Conservation (phyloP, 2,797 vertebrate species). For the Oreonectes daqikongensis region DNA sequence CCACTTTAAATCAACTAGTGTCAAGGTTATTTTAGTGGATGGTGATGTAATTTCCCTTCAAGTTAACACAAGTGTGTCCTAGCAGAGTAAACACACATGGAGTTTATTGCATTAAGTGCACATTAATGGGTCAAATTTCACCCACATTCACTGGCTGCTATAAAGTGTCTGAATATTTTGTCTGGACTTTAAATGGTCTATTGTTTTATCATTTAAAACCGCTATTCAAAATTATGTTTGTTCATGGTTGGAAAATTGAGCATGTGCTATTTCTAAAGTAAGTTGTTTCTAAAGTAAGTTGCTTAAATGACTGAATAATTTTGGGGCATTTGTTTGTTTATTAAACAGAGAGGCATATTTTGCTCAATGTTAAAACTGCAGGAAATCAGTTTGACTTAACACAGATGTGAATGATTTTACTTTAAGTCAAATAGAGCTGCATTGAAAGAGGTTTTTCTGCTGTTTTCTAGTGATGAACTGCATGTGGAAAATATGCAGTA, state of each 20-base stretch:
- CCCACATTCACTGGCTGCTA: background rate
- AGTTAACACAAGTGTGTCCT: background rate
- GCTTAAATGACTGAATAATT: background rate
- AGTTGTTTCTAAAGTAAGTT: background rate
- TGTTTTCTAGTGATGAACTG: background rate
- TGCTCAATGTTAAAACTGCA: background rate
- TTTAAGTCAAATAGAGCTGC: background rate
- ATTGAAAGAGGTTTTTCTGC: background rate
- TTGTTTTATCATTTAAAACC: background rate
- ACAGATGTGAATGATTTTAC: too few relatives aligned
- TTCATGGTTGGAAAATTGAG: background rate
- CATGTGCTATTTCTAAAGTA: background rate
- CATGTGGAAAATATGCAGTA: slow-evolving; percentile 11
- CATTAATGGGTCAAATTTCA: background rate
- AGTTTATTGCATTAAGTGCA: background rate
- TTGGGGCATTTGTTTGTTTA: background rate
- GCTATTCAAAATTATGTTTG: background rate
- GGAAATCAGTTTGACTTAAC: background rate
- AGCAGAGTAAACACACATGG: background rate
- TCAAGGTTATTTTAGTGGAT: background rate
- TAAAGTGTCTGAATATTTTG: background rate
- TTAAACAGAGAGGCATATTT: background rate
- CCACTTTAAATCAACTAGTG: background rate
- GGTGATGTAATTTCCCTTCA: background rate
- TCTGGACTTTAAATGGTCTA: background rate